Percentiles rank a stretch among this genome's conserved stretches.
phyloP scores from a whole-genome alignment of 1,140 invertebrate species.

The Drosophila lini region DNA sequence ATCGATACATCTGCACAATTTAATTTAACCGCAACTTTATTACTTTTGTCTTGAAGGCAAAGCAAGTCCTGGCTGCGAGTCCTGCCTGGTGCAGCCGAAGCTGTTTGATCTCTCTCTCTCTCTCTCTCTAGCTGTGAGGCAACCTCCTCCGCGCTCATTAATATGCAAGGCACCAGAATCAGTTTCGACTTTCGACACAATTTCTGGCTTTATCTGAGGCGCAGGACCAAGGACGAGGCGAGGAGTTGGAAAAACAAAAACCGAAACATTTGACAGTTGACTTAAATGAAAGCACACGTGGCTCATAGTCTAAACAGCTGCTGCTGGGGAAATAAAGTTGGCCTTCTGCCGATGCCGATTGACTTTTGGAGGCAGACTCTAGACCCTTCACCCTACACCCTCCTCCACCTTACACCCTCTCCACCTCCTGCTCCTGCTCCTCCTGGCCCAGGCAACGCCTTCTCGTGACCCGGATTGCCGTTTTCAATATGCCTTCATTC shows the following conservation, averaged over 20 bases:
- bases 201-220: slow-evolving; percentile 67
- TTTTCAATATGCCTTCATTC: slow-evolving; percentile 61
- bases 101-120: slow-evolving; percentile 57
- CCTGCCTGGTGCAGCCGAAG: slow-evolving; percentile 42
- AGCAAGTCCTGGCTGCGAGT: neutral
- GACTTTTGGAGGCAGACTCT: slow-evolving; percentile 1
- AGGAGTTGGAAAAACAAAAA: slow-evolving; percentile 47
- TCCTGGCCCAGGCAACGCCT: slow-evolving; percentile 3
- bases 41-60: slow-evolving; percentile 49
- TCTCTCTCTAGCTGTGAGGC: neutral
- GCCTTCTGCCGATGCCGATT: slow-evolving; percentile 30
- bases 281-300: slow-evolving; percentile 72
- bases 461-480: slow-evolving; percentile 28
- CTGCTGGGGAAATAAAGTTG: slow-evolving; percentile 48
- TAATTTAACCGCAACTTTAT: slow-evolving; percentile 81
- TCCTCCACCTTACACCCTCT: neutral
- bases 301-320: slow-evolving; percentile 58
- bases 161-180: slow-evolving; percentile 74
- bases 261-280: slow-evolving; percentile 78
- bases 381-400: neutral
- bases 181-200: slow-evolving; percentile 76
- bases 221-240: neutral
- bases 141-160: slow-evolving; percentile 55
- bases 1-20: slow-evolving; percentile 80
- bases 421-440: neutral